Evolutionary conservation across 2,113 vertebrate genomes (phyloP).

Genomic region (Python bivittatus): DNA sequence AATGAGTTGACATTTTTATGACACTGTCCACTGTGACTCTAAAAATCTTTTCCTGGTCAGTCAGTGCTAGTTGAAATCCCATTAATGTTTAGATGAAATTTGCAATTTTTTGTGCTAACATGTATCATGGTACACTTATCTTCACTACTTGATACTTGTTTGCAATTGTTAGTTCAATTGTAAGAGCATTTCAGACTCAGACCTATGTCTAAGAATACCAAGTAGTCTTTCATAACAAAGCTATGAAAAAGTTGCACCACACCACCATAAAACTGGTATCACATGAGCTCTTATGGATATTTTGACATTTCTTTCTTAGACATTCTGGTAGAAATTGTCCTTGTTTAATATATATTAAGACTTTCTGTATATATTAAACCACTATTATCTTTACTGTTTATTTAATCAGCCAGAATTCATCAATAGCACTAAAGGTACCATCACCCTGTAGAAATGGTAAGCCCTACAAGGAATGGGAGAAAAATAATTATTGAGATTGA

Average conservation of each 20-base stretch:
- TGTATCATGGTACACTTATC: background rate
- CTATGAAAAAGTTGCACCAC: background rate
- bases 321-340: background rate
- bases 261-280: background rate
- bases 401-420: background rate
- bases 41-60: background rate
- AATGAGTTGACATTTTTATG: background rate
- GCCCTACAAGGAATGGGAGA: background rate
- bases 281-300: background rate
- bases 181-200: background rate
- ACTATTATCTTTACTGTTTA: background rate
- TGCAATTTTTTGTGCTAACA: background rate
- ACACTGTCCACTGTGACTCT: background rate
- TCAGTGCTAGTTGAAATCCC: background rate
- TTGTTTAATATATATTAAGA: background rate
- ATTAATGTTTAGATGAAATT: background rate
- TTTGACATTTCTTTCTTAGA: background rate
- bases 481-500: background rate
- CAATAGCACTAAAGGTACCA: background rate
- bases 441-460: background rate
- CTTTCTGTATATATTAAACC: background rate
- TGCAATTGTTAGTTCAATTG: background rate
- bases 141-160: background rate
- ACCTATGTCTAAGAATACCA: background rate
- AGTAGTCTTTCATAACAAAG: background rate